Base-by-base conservation (phyloP, 2,113 vertebrate species). In the Zootoca vivipara region DNA sequence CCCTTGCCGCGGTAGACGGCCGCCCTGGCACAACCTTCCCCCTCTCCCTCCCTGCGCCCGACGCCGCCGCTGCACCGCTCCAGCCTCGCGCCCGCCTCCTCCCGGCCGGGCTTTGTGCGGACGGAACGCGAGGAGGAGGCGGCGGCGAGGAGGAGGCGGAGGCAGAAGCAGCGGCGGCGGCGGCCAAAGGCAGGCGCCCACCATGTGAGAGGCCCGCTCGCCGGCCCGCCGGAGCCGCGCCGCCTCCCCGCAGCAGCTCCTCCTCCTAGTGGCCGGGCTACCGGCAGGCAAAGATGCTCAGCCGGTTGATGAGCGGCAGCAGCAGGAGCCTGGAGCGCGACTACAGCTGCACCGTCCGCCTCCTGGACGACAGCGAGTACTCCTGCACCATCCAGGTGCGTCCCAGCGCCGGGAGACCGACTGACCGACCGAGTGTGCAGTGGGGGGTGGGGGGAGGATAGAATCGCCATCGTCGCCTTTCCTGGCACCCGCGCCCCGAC, bases 341-440 rank as follows among this genome's bases (percentile, higher is more conserved):
- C 96, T 98, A 97, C 97, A 98, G 96, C 97, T 99, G 98, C 97
- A 99, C 98, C 83, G 98, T 99, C 93, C 96, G 98, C 93, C 98
- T 99, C 94, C 97, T 99, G 97, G 98, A 99, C 94, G 98, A 99
- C 95, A 98, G 98, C 96, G 98, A 99, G 96, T 99, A 99, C 96
- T 98, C 98, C 93, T 99, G 98, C 97, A 99, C 97, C 95, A 97
- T 99, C 94, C 98, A 99, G 98, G 98, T 98, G 91, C 96, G 97
- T 13, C 74, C 24, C 4, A 95, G 90, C 20, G 67, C 75, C 28
- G 73, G 74, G 70, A 7, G 58, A 12, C 30, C 62, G 33, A 70
- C 26, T 7, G 64, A 10, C 4, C 40, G 26, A 22, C 40, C 22
- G 46, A 52, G 4, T 15, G 82, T 12, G 81, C 33, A 38, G 52